Evolutionary conservation across 2,797 vertebrate genomes (phyloP).

Genomic region (Pangasius djambal): DNA sequence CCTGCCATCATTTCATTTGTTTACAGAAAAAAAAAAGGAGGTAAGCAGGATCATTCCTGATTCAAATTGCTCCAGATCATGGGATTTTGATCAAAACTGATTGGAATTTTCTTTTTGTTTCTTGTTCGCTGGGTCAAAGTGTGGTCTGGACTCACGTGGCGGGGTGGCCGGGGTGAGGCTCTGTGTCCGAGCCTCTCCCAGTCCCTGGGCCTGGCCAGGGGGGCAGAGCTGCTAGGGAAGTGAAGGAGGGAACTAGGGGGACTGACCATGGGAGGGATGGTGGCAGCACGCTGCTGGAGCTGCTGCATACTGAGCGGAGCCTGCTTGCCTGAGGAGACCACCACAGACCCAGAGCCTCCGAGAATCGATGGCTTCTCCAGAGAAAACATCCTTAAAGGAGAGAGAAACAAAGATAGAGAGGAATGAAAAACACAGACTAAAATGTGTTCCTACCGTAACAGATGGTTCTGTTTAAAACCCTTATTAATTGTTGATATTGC

Average conservation of each 20-base stretch:
- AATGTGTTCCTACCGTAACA: neutral
- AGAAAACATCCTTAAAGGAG: slow-evolving; percentile 80
- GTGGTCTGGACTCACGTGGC: slow-evolving; percentile 56
- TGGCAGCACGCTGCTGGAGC: slow-evolving; percentile 90
- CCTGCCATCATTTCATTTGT: neutral
- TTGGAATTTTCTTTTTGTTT: neutral
- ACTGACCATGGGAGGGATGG: slow-evolving; percentile 95
- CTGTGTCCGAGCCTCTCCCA: slow-evolving; percentile 47
- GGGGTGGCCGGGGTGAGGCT: slow-evolving; percentile 51
- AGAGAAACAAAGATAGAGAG: neutral
- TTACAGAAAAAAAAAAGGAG: neutral
- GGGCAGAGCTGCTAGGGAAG: slow-evolving; percentile 56
- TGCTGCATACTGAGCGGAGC: slow-evolving; percentile 89
- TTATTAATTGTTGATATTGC: neutral
- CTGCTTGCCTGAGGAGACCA: slow-evolving; percentile 88
- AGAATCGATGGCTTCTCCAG: slow-evolving; percentile 91
- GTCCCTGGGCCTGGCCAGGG: slow-evolving; percentile 48
- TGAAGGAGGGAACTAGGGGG: slow-evolving; percentile 54
- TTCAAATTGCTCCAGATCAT: slow-evolving; percentile 20
- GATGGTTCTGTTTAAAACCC: neutral
- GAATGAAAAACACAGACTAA: neutral
- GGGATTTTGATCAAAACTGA: neutral
- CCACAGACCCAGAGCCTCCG: slow-evolving; percentile 81
- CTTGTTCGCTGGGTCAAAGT: slow-evolving; percentile 7
- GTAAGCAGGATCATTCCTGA: neutral